These are phyloP conservation scores for Xiphydria camelus DNA, from an alignment of 2,888 invertebrate genomes.

Conservation along the genomic window DNA sequence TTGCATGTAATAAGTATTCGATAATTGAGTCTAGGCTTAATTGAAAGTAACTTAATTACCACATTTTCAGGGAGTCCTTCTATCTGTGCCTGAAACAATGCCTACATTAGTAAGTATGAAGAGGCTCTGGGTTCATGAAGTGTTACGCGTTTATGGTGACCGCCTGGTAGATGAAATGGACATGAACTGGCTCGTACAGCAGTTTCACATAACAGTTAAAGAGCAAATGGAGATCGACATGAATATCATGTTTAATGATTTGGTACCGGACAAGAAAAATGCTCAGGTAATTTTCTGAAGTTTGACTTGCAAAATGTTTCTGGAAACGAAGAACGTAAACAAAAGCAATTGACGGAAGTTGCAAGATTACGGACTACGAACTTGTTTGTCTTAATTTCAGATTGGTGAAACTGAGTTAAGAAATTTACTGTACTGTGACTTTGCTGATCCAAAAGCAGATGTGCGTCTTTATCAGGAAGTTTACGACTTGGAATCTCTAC, in stretches of 20 bases:
- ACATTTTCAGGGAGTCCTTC: conserved; percentile 73
- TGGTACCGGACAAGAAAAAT: conserved; percentile 58
- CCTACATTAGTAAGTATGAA: conserved; percentile 85
- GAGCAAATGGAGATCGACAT: conserved; percentile 69
- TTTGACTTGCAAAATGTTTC: conserved; percentile 34
- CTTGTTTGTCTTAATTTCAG: conserved; percentile 49
- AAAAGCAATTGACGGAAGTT: too few relatives aligned
- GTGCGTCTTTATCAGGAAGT: conserved; percentile 88
- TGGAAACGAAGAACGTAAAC: conserved; percentile 27
- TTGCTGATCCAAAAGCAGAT: conserved; percentile 91
- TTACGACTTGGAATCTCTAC: conserved; percentile 76
- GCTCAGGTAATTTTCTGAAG: conserved; percentile 15
- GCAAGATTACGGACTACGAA: neutral
- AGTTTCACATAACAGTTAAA: conserved; percentile 67
- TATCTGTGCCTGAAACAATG: conserved; percentile 91
- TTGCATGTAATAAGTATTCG: too few relatives aligned
- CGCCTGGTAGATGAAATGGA: conserved; percentile 85
- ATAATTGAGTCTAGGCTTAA: too few relatives aligned
- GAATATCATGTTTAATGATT: conserved; percentile 70
- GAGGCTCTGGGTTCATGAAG: conserved; percentile 92
- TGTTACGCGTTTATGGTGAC: conserved; percentile 90
- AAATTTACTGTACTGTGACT: conserved; percentile 90
- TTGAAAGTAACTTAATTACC: neutral
- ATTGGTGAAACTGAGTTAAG: conserved; percentile 82
- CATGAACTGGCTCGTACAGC: conserved; percentile 77